These are phyloP conservation scores for Tringa solitaria DNA, from an alignment of 2,113 vertebrate genomes.

Conservation along the genomic window DNA sequence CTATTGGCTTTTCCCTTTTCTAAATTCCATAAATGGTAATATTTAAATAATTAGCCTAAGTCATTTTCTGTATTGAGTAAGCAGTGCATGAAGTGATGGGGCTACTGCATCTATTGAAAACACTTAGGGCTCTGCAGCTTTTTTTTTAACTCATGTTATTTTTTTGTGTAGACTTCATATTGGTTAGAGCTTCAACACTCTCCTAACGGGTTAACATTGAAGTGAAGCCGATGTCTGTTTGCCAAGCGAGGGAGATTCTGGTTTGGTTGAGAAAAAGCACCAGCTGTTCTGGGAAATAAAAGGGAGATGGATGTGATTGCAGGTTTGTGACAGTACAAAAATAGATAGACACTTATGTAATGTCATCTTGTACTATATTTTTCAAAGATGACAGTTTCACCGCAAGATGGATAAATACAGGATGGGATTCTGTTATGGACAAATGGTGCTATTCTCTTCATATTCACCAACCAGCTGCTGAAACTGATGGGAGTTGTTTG, in stretches of 20 bases:
- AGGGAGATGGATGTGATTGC: neutral
- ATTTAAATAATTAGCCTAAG: neutral
- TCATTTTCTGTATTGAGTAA: neutral
- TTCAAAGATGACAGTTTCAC: neutral
- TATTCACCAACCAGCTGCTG: neutral
- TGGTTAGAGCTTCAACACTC: neutral
- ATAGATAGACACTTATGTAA: neutral
- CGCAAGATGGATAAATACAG: neutral
- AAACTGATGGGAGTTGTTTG: neutral
- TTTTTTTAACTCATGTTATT: neutral
- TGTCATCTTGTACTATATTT: neutral
- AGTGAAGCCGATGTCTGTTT: neutral
- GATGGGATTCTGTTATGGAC: neutral
- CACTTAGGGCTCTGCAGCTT: neutral
- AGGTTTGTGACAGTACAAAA: neutral
- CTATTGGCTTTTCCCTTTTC: neutral
- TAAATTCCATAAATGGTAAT: neutral
- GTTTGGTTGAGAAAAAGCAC: neutral
- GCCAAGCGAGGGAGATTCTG: neutral
- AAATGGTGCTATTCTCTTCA: neutral
- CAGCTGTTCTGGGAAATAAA: neutral
- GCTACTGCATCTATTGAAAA: neutral
- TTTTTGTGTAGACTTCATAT: neutral
- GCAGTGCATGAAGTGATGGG: neutral
- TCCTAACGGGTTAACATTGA: neutral